phyloP scores from a whole-genome alignment of 2,888 invertebrate species.

The Ochlodes sylvanus region DNA sequence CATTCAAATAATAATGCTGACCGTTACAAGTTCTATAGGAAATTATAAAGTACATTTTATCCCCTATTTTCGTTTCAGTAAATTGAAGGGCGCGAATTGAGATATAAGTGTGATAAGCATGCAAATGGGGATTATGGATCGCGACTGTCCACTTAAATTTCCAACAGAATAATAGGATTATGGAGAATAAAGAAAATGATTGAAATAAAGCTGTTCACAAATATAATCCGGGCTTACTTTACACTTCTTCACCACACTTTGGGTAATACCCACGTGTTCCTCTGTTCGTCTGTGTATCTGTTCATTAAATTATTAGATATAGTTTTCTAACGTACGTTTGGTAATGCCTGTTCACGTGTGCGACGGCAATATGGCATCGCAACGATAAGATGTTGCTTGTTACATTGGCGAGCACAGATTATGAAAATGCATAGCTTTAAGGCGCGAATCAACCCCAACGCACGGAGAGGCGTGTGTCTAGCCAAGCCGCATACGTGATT shows the following conservation, averaged over 20 bases:
- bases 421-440: too few species aligned
- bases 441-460: too few species aligned
- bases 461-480: too few species aligned
- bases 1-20: not conserved
- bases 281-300: too few species aligned
- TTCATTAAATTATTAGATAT: too few species aligned
- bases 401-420: too few species aligned
- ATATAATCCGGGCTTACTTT: not conserved
- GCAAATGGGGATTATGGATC: slow-evolving; percentile 41
- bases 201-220: slow-evolving; percentile 21
- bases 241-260: not conserved
- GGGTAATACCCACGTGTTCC: too few species aligned
- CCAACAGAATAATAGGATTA: slow-evolving; percentile 31
- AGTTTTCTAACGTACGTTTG: too few species aligned
- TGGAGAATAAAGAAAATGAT: slow-evolving; percentile 22
- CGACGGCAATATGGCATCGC: too few species aligned
- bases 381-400: too few species aligned
- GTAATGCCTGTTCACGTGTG: too few species aligned
- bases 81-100: slow-evolving; percentile 42
- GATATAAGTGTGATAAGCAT: slow-evolving; percentile 45
- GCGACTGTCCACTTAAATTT: slow-evolving; percentile 33
- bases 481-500: too few species aligned
- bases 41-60: slow-evolving; percentile 6
- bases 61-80: slow-evolving; percentile 25
- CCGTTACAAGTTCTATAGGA: not conserved